Base-by-base conservation (phyloP, 2,113 vertebrate genomes). In the Chiloscyllium plagiosum region DNA sequence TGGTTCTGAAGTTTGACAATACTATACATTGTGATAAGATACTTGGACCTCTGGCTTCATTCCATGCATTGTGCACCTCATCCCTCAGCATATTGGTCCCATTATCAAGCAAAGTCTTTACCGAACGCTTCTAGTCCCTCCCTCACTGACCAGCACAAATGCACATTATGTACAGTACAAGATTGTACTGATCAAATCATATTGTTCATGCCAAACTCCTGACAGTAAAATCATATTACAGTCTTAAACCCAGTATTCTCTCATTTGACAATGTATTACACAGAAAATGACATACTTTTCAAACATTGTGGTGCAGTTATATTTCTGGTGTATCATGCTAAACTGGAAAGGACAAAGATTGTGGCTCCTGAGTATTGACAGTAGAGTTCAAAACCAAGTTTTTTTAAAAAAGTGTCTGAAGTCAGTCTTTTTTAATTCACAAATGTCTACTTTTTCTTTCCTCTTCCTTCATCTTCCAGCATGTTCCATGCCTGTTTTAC, bases 351-450 rank as follows among this genome's bases (percentile, higher is more conserved):
- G 80, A 42, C 80, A 83, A 83, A 42, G 37, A 20, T 6, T 83
- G 80, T 83, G 80, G 37, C 80, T 83, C 80, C 80, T 83, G 80
- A 83, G 80, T 19, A 83, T 83, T 83, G 19, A 83, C 80, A 83
- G 80, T 83, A 83, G 80, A 83, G 37, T 83, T 83, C 80, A 47
- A 83, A 83, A 83, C 37, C 80, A 20, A 92, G 61, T 93, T 61
- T 12, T 47, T 47, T 1, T 0, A 47, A 47, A 20, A 90, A 90
- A 90, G 56, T 19, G n/a, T 93, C 56, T n/a, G 26, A 61, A 90
- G 17, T 61, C 13, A 13, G 3, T 65, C 20, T 92, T 56, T 24
- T 86, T 24, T 24, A 56, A 50, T 95, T 95, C 42, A 95, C 93
- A 95, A 95, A 95, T 47, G 68, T 42, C 42, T 42, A 37, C 37